Base-by-base conservation (phyloP, 2,113 vertebrate genomes). In the Mastomys natalensis region DNA sequence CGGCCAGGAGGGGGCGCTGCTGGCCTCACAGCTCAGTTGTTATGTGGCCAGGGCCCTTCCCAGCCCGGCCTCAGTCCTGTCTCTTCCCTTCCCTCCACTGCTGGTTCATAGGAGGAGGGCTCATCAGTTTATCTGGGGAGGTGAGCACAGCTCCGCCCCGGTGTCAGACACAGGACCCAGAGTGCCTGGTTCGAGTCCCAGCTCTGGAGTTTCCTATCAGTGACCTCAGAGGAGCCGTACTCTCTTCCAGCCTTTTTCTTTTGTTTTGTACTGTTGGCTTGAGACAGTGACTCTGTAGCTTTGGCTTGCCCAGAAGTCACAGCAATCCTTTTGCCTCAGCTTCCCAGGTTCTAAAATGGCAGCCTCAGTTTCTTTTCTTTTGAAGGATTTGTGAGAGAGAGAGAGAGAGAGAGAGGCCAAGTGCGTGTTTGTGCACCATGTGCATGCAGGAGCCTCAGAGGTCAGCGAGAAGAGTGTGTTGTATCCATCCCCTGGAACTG, bases 281-380 rank as follows among this genome's bases (percentile, higher is more conserved):
- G 64, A 87, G 85, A 72, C 17, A 87, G 45, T 37, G 68, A 58
- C 24, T 89, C 70, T 89, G 68, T 40, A 74, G 87, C 26, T 53
- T 53, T 73, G 51, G 24, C 68, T 74, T 58, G 16, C 51, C 26
- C 58, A 24, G 64, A 58, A 89, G 70, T 43, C 37, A 55, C 16
- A 72, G 86, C 10, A 26, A 88, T 73, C n/a, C 51, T 73, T 43
- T 68, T 88, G 87, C 87, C 51, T 89, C 70, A 58, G 53, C 70
- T 12, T 89, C n/a, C 70, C 24, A 40, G 72, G 53, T 21, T 11
- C 53, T 73, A 22, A 40, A 6, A 60, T 1, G 4, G 43, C 15
- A 29, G 7, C 34, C 12, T 58, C 19, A 0, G 53, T 60, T 82
- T 40, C 40, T 29, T 62, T 85, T 31, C 26, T 45, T 80, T 80